Evolutionary conservation across 2,113 vertebrate genomes (phyloP).

Genomic region (Chionomys nivalis): DNA sequence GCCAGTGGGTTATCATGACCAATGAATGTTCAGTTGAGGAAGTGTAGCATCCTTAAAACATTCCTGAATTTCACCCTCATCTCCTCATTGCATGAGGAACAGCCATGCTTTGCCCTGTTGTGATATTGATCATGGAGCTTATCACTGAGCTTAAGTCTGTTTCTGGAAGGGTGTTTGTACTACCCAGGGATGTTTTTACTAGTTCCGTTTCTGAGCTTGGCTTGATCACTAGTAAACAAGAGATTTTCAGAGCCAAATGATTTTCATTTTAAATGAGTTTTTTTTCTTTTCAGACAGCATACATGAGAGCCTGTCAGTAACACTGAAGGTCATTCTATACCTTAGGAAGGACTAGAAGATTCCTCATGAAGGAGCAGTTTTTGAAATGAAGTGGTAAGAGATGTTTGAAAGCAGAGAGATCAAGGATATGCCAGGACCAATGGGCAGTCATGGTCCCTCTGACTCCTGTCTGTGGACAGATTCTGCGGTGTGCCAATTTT

Average conservation of each 20-base stretch:
- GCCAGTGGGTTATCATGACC: not conserved
- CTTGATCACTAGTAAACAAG: not conserved
- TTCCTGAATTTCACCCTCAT: not conserved
- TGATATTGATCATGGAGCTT: not conserved
- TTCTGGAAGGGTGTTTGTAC: not conserved
- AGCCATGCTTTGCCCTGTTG: accelerated
- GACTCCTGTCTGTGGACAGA: not conserved
- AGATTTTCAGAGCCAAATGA: not conserved
- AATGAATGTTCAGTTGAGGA: not conserved
- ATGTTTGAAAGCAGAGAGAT: slow-evolving; percentile 59
- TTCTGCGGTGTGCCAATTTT: not conserved
- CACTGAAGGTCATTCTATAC: slow-evolving; percentile 20
- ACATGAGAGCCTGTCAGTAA: not conserved
- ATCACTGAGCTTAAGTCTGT: not conserved
- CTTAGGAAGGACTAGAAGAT: slow-evolving; percentile 47
- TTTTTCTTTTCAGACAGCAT: not conserved
- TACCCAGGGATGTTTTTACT: not conserved
- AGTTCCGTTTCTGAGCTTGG: not conserved
- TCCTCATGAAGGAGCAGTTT: slow-evolving; percentile 3
- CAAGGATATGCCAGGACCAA: slow-evolving; percentile 50
- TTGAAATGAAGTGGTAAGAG: slow-evolving; percentile 35
- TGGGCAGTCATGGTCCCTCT: not conserved
- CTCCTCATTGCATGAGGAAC: not conserved
- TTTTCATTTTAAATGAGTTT: slow-evolving; percentile 47
- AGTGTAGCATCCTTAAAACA: not conserved